Conservation (phyloP, 2,888 invertebrate genomes). For the Rugalucina vietnamica region DNA sequence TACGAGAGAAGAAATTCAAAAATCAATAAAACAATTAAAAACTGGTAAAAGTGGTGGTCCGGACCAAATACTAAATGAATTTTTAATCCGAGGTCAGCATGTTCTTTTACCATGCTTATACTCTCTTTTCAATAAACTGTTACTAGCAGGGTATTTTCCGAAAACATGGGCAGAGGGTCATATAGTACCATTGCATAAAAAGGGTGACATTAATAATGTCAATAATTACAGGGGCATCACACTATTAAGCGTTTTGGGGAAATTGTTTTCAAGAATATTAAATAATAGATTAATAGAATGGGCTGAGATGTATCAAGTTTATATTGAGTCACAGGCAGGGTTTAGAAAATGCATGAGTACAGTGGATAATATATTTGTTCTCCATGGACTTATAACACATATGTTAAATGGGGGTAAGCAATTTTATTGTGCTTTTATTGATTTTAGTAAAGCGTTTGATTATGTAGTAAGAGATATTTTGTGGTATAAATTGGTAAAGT, state of each 20-base stretch:
- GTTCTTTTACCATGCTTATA: not conserved
- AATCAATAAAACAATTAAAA: conserved; percentile 1
- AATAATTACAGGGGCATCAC: not conserved
- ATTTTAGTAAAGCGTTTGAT: no score
- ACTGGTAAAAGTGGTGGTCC: not conserved
- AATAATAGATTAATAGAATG: not conserved
- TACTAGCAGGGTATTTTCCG: not conserved
- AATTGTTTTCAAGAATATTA: not conserved
- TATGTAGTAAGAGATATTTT: no score
- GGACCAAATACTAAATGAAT: not conserved
- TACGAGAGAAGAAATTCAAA: not conserved
- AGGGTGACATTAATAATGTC: not conserved
- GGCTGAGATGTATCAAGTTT: not conserved
- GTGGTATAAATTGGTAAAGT: no score
- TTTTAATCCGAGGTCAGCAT: not conserved
- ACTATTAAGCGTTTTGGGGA: not conserved
- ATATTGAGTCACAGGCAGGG: no score
- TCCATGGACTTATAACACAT: no score
- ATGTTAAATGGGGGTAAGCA: no score
- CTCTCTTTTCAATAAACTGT: not conserved
- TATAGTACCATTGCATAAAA: not conserved
- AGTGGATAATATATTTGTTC: no score
- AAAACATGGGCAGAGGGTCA: not conserved
- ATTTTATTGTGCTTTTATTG: no score
- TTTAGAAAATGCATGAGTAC: no score